These are phyloP conservation scores for Jaculus jaculus DNA, from an alignment of 2,113 vertebrate species.

Conservation along the genomic window DNA sequence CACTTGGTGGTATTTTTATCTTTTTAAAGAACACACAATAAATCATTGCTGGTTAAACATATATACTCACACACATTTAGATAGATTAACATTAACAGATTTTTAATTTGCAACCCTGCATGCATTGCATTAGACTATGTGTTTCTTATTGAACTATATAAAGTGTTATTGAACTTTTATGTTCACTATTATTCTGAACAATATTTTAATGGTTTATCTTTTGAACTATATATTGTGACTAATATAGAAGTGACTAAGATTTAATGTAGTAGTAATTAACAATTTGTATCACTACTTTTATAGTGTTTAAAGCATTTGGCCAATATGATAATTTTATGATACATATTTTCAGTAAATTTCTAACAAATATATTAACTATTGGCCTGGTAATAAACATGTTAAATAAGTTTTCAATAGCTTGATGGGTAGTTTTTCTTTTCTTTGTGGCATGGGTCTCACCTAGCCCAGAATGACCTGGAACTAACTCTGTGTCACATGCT, in stretches of 20 bases:
- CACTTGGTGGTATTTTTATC: background rate
- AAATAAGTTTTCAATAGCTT: background rate
- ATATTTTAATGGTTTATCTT: background rate
- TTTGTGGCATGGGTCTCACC: too few relatives aligned
- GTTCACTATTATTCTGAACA: background rate
- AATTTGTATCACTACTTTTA: background rate
- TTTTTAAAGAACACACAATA: background rate
- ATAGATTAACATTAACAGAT: background rate
- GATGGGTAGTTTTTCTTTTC: too few relatives aligned
- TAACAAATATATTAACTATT: background rate
- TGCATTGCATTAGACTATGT: background rate
- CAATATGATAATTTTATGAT: background rate
- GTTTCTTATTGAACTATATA: background rate
- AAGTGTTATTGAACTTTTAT: background rate
- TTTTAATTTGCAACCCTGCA: background rate
- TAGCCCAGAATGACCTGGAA: too few relatives aligned
- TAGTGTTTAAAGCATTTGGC: background rate
- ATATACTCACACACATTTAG: background rate
- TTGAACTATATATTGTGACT: background rate
- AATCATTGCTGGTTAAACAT: background rate
- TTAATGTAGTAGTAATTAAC: background rate
- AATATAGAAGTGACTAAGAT: background rate
- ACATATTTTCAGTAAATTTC: background rate
- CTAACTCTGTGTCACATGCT: too few relatives aligned
- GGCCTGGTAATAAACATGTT: background rate